Evolutionary conservation across 2,888 invertebrate genomes (phyloP).

Genomic region (Lissocephala sabroskyi): DNA sequence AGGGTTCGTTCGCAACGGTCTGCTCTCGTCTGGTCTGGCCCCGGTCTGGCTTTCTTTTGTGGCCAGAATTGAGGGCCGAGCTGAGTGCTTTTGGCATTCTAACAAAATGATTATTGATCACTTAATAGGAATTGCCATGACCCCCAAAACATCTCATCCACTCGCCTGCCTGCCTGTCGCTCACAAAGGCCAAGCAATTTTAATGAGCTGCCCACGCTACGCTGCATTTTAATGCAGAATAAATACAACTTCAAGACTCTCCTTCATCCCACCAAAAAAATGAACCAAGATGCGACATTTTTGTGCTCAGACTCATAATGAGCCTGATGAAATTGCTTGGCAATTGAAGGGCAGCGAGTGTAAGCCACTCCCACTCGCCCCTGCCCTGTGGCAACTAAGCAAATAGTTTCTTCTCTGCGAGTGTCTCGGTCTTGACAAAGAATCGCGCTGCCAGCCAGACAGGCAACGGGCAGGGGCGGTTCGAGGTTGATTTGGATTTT

Average conservation of each 20-base stretch:
- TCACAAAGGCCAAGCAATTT: slow-evolving; percentile 33
- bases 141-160: slow-evolving; percentile 9
- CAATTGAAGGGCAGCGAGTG: slow-evolving; percentile 20
- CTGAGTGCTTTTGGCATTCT: slow-evolving; percentile 52
- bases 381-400: background rate
- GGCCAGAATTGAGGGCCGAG: too few species aligned
- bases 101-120: slow-evolving; percentile 65
- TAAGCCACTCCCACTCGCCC: too few species aligned
- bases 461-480: background rate
- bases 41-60: slow-evolving; percentile 27
- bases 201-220: slow-evolving; percentile 56
- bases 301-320: slow-evolving; percentile 22
- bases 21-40: too few species aligned
- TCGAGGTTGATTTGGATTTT: background rate
- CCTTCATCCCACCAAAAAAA: slow-evolving; percentile 20
- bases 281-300: slow-evolving; percentile 1
- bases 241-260: slow-evolving; percentile 38
- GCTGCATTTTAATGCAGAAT: slow-evolving; percentile 59
- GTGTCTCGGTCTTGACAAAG: background rate
- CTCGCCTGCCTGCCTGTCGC: background rate
- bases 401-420: slow-evolving; percentile 17
- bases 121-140: slow-evolving; percentile 52
- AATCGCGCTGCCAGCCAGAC: background rate
- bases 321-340: slow-evolving; percentile 30
- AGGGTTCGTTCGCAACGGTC: slow-evolving; percentile 22